A percentile compares a stretch with the other conserved stretches of the same genome.
phyloP scores from a whole-genome alignment of 2,888 invertebrate genomes.

The Teinopalpus imperialis region DNA sequence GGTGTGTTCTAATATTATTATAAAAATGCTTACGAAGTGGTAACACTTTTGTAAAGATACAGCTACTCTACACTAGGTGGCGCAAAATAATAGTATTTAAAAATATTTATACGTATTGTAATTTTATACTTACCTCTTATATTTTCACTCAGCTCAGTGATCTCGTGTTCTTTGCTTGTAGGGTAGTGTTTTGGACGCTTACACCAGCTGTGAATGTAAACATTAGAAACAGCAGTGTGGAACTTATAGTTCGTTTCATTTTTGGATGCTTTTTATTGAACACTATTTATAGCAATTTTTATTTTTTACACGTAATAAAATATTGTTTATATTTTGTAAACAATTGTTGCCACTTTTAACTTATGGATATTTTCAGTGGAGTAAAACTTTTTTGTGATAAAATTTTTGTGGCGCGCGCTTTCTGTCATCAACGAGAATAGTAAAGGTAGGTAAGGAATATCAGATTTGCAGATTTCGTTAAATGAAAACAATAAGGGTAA shows the following conservation, averaged over 20 bases:
- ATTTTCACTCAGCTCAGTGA: constrained; percentile 68
- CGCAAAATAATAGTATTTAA: constrained; percentile 14
- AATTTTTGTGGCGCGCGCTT: constrained; percentile 27
- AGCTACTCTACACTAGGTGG: constrained; percentile 48
- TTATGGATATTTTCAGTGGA: no score
- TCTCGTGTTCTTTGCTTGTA: constrained; percentile 63
- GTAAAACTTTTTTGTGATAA: not conserved
- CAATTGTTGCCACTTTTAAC: no score
- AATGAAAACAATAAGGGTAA: no score
- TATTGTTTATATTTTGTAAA: no score
- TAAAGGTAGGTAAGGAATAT: constrained; percentile 51
- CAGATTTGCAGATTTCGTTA: no score
- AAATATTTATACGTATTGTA: not conserved
- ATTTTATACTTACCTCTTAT: constrained; percentile 9
- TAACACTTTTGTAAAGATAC: constrained; percentile 32
- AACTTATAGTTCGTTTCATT: not conserved
- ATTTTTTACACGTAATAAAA: no score
- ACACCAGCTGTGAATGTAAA: constrained; percentile 64
- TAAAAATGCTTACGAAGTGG: no score
- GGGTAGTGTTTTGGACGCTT: constrained; percentile 72
- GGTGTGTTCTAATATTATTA: no score
- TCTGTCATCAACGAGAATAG: constrained; percentile 66
- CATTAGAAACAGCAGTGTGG: constrained; percentile 33
- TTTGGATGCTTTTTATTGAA: not conserved
- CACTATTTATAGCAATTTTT: no score